Evolutionary conservation across 2,113 vertebrate genomes (phyloP).

Genomic region (Thalassarche chlororhynchos): DNA sequence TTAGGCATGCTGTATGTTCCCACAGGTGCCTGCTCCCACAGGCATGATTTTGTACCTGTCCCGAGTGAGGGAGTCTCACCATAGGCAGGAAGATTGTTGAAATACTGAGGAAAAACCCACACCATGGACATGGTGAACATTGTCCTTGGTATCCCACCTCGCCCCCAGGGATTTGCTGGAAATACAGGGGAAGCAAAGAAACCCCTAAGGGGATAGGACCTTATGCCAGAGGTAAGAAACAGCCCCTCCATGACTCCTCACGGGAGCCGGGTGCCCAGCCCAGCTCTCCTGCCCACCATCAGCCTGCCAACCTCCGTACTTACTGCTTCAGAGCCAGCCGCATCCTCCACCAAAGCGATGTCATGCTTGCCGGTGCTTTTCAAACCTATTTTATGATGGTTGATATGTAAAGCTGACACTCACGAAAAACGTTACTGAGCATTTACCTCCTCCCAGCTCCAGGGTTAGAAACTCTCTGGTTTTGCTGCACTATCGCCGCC

Average conservation of each 20-base stretch:
- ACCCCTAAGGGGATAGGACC: not conserved
- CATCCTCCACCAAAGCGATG: rapidly evolving
- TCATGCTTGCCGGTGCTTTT: rapidly evolving
- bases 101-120: not conserved
- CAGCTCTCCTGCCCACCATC: not conserved
- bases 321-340: not conserved
- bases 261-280: rapidly evolving
- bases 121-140: rapidly evolving
- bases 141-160: not conserved
- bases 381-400: rapidly evolving
- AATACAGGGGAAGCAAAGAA: not conserved
- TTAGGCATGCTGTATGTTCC: rapidly evolving
- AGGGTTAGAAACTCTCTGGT: not conserved
- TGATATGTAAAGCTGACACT: not conserved
- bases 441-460: not conserved
- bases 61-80: not conserved
- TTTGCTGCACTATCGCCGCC: rapidly evolving
- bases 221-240: rapidly evolving
- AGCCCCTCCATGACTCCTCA: not conserved
- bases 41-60: rapidly evolving
- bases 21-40: rapidly evolving
- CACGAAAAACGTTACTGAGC: rapidly evolving
- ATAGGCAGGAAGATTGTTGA: not conserved
- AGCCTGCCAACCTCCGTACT: not conserved
- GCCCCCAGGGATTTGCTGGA: not conserved